Percentiles rank a stretch among this genome's conserved stretches.
Evolutionary conservation across 1,140 invertebrate genomes (phyloP).

Genomic region (Anastrepha obliqua): DNA sequence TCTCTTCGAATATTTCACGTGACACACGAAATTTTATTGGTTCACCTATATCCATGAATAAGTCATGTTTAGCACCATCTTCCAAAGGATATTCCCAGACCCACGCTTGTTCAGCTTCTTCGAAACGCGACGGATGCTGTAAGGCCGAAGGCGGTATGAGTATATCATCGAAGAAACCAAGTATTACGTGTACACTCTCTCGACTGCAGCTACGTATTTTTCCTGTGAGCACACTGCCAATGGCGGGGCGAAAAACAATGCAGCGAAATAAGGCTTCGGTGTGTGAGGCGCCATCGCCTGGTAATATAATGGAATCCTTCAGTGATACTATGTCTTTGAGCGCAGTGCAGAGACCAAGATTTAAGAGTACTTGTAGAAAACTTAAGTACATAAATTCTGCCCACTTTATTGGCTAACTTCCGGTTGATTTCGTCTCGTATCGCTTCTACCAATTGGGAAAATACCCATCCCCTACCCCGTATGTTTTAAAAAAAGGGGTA

Average conservation of each 20-base stretch:
- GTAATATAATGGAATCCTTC: conserved; percentile 92
- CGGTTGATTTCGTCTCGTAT: conserved; percentile 90
- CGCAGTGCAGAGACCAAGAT: conserved; percentile 95
- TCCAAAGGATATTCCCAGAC: conserved; percentile 94
- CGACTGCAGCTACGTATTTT: conserved; percentile 92
- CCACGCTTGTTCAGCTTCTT: conserved; percentile 95
- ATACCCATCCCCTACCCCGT: no score
- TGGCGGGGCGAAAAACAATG: conserved; percentile 93
- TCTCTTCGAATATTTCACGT: conserved; percentile 92
- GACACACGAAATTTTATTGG: conserved; percentile 92
- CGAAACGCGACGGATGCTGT: conserved; percentile 93
- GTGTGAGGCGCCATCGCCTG: conserved; percentile 94
- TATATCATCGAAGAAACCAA: conserved; percentile 98
- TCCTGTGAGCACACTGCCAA: conserved; percentile 94
- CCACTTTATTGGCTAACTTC: conserved; percentile 95
- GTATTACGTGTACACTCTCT: conserved; percentile 88
- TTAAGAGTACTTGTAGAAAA: conserved; percentile 85
- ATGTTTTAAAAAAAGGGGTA: no score
- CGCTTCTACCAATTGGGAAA: conserved; percentile 87
- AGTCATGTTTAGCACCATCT: conserved; percentile 88
- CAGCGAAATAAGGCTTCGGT: conserved; percentile 94
- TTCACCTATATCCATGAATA: conserved; percentile 92
- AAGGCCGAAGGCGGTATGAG: conserved; percentile 90
- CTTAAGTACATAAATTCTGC: no score
- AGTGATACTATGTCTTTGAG: conserved; percentile 91